phyloP scores from a whole-genome alignment of 2,113 vertebrate species.

The Sinocyclocheilus anophthalmus region DNA sequence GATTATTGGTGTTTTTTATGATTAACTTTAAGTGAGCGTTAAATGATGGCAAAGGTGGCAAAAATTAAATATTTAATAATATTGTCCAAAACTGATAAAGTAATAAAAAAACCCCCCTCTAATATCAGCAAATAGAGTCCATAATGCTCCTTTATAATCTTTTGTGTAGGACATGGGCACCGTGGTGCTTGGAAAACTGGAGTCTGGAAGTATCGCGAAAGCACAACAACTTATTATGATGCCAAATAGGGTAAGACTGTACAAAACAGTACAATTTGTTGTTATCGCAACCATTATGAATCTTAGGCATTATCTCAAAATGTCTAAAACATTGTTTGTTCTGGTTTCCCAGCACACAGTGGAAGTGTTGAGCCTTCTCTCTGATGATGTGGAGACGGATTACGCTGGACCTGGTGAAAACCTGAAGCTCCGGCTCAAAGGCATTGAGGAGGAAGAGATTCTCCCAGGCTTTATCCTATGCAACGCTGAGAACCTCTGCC shows the following conservation, averaged over 20 bases:
- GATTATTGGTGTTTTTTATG: not conserved
- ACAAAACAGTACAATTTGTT: not conserved
- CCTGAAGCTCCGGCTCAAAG: conserved; percentile 95
- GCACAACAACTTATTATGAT: conserved; percentile 98
- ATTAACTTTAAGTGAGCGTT: not conserved
- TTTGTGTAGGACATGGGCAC: conserved; percentile 93
- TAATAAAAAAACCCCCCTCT: not conserved
- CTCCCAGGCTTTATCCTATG: conserved; percentile 98
- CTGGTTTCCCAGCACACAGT: conserved; percentile 86
- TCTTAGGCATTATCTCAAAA: not conserved
- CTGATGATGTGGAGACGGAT: conserved; percentile 98
- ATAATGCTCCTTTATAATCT: not conserved
- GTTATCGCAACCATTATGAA: not conserved
- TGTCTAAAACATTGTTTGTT: not conserved
- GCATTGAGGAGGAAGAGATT: conserved; percentile 98
- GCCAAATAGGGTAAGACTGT: conserved; percentile 92
- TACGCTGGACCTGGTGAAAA: conserved; percentile 93
- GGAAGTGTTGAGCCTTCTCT: conserved; percentile 96
- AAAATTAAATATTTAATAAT: not conserved
- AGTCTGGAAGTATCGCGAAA: conserved; percentile 95
- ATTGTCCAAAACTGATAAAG: not conserved
- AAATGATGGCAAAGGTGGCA: not conserved
- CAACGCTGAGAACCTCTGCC: conserved; percentile 96
- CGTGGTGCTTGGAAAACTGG: conserved; percentile 96
- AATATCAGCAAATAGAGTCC: not conserved